Evolutionary conservation across 2,113 vertebrate genomes (phyloP).

Genomic region (Petrocephalus microphthalmus): DNA sequence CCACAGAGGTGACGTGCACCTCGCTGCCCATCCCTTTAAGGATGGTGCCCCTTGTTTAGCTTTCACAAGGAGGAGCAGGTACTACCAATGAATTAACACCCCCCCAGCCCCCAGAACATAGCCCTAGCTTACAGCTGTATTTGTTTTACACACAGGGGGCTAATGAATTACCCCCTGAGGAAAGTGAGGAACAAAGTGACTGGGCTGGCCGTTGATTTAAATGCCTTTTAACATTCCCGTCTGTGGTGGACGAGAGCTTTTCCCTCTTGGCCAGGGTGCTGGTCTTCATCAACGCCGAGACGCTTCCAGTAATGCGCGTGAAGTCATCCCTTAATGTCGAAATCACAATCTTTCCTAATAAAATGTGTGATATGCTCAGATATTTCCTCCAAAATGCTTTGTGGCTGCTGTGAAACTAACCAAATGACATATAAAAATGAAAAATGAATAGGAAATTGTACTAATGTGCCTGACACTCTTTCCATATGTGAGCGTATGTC

Average conservation of each 20-base stretch:
- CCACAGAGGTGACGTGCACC: slow-evolving; percentile 28
- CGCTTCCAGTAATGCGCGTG: neutral
- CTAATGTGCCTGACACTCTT: neutral
- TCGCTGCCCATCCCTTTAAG: neutral
- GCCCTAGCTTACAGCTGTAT: slow-evolving; percentile 22
- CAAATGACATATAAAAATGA: neutral
- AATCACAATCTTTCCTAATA: neutral
- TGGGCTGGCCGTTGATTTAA: slow-evolving; percentile 25
- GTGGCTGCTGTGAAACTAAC: neutral
- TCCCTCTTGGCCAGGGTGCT: neutral
- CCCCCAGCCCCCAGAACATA: neutral
- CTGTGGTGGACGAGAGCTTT: slow-evolving; percentile 5
- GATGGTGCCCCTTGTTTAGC: neutral
- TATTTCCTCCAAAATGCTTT: neutral
- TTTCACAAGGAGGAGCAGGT: neutral
- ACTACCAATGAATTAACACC: neutral
- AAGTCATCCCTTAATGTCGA: slow-evolving; percentile 15
- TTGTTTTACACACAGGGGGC: slow-evolving; percentile 23
- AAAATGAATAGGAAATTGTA: neutral
- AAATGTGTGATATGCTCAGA: neutral
- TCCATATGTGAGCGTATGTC: neutral
- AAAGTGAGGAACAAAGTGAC: slow-evolving; percentile 28
- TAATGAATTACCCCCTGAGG: slow-evolving; percentile 22
- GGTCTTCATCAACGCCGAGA: slow-evolving; percentile 9
- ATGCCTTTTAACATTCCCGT: slow-evolving; percentile 27